Percentiles rank a stretch among this genome's conserved stretches.
Evolutionary conservation across 1,140 invertebrate genomes (phyloP).

Genomic region (Medauroidea extradentata): DNA sequence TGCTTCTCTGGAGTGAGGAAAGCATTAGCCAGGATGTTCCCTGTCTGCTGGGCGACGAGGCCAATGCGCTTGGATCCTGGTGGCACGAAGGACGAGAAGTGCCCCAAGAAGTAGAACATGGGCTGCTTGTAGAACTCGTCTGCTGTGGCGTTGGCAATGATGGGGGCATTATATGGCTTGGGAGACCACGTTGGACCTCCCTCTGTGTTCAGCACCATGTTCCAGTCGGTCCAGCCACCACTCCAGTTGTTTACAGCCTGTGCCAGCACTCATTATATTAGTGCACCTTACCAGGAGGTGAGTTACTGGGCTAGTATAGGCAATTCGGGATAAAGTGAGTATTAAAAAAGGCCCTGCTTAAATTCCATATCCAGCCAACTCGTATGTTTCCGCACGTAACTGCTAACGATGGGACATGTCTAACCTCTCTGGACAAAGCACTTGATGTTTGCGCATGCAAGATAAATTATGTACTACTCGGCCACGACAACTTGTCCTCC

Average conservation of each 20-base stretch:
- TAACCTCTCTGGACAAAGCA: too few relatives aligned
- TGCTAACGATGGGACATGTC: too few relatives aligned
- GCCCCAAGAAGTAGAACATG: slow-evolving; percentile 40
- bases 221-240: slow-evolving; percentile 63
- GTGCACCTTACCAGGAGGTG: too few relatives aligned
- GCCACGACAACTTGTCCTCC: too few relatives aligned
- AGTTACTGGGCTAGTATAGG: too few relatives aligned
- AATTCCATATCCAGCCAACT: too few relatives aligned
- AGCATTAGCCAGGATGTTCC: not conserved
- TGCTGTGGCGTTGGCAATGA: slow-evolving; percentile 49
- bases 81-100: not conserved
- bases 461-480: too few relatives aligned
- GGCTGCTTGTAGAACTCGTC: slow-evolving; percentile 60
- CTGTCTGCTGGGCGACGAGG: not conserved
- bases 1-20: not conserved
- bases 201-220: slow-evolving; percentile 51
- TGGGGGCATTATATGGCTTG: slow-evolving; percentile 55
- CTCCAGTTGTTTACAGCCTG: slow-evolving; percentile 43
- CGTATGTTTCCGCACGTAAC: too few relatives aligned
- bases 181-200: slow-evolving; percentile 59
- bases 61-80: not conserved
- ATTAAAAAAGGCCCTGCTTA: too few relatives aligned
- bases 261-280: slow-evolving; percentile 62
- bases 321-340: too few relatives aligned
- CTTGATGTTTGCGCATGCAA: too few relatives aligned